Base-by-base conservation (phyloP, 2,888 invertebrate species). In the Callosobruchus maculatus region DNA sequence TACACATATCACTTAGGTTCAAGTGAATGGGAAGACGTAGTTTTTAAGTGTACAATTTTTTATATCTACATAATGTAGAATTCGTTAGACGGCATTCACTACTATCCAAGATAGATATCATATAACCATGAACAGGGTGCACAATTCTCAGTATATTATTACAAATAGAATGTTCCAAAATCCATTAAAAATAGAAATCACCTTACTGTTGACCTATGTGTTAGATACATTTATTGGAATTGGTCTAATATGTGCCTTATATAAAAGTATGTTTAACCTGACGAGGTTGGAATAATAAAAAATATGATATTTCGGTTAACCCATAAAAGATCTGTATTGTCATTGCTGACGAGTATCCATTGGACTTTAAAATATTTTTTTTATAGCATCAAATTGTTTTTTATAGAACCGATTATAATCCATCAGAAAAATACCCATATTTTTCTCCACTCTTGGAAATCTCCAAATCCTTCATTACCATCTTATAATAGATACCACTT, bases 1-100 rank as follows among this genome's bases (percentile, higher is more conserved):
- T 79, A 80, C 80, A 80, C 82, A 82, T 82, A 82, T 82, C 82
- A 82, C 75, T 76, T 80, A 78, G 78, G 77, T 81, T 79, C 80
- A 80, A 80, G 80, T 78, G 78, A 79, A 79, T 77, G 80, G 78
- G 73, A 22, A 74, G 70, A 68, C 74, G 74, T 68, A 72, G 74
- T 76, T 73, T 30, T 73, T 67, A 74, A 26, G 20, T 71, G 67
- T 67, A 26, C 22, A 68, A 73, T 67, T 70, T 49, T 22, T 75
- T 71, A 73, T 74, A 71, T 73, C 72, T 76, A 68, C 20, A 70
- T 22, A 31, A 71, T 71, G 78, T 75, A 75, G 77, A 72, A 74
- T 77, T 78, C 76, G 78, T 78, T 77, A 75, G 78, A 78, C 75
- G 70, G 73, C 72, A n/a, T 76, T 74, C 72, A 72, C n/a, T n/a